A percentile compares a stretch with the other conserved stretches of the same genome.
Evolutionary conservation across 2,113 vertebrate species (phyloP).

Genomic region (Caranx melampygus): DNA sequence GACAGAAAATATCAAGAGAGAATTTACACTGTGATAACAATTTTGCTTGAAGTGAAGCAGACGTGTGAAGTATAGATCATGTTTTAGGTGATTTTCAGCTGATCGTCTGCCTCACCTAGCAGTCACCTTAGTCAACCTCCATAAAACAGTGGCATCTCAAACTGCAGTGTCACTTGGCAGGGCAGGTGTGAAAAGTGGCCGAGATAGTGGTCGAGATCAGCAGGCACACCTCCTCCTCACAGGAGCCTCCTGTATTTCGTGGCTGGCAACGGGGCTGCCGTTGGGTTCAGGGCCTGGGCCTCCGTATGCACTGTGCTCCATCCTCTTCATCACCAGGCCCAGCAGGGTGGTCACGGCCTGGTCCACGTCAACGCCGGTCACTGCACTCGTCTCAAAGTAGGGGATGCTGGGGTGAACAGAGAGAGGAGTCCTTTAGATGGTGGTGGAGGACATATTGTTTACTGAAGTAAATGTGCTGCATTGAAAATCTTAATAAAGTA

Average conservation of each 20-base stretch:
- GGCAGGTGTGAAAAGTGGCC: background rate
- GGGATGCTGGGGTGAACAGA: slow-evolving; percentile 84
- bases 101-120: background rate
- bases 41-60: background rate
- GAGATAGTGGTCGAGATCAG: slow-evolving; percentile 16
- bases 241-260: slow-evolving; percentile 52
- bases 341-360: slow-evolving; percentile 89
- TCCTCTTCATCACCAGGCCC: slow-evolving; percentile 95
- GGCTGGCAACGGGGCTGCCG: slow-evolving; percentile 78
- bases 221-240: slow-evolving; percentile 66
- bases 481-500: too few species aligned
- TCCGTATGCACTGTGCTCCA: slow-evolving; percentile 90
- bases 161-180: background rate
- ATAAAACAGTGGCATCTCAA: slow-evolving; percentile 4
- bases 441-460: background rate
- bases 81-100: background rate
- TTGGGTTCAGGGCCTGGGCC: slow-evolving; percentile 81
- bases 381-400: slow-evolving; percentile 94
- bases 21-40: slow-evolving; percentile 6
- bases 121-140: background rate
- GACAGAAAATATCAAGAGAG: background rate
- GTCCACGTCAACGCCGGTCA: slow-evolving; percentile 89
- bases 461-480: background rate
- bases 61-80: background rate
- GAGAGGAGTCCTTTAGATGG: background rate